Evolutionary conservation across 2,113 vertebrate species (phyloP), one percentile per base, ranked within the genome.

Genomic region (Lutjanus erythropterus): DNA sequence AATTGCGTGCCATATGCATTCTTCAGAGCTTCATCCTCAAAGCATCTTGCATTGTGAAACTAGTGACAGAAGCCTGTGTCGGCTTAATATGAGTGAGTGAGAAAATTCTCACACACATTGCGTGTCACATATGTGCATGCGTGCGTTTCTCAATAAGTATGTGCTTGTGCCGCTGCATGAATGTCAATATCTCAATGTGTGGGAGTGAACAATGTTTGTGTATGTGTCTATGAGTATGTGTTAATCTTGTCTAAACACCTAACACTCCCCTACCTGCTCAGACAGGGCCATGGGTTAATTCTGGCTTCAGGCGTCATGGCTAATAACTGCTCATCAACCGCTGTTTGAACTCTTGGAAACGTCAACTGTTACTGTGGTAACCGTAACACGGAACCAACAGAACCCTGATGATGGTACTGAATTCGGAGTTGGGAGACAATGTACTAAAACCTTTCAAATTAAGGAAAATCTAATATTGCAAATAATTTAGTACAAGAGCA

Each of bases 241-340:
- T 88, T 94, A 93, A 94, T 94, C 91, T 86, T 72, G 80, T 87
- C 74, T 83, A 91, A 93, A 93, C 94, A 93, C 91, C 91, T 86
- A 89, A 88, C 92, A 80, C 90, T 91, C 78, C 80, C 85, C 85
- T 93, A 93, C 94, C 94, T 95, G 94, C 93, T 92, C 91, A 94
- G 93, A 93, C 94, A 94, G 85, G 90, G 94, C 92, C 86, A 90
- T 76, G 85, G 93, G 95, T 95, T 95, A 94, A 95, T 92, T 94
- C 94, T 90, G 88, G 85, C 94, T 88, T 90, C 68, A 86, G 91
- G 93, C 91, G 5, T 86, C 62, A n/a, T 75, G 80, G 82, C 89
- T 94, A 94, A 94, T 94, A 91, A 93, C 89, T 89, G 71, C 89
- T 93, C 89, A 90, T 94, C 92, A 94, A 93, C 94, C 89, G 79